Evolutionary conservation across 2,888 invertebrate species (phyloP), one percentile per base, ranked within the genome.

Genomic region (Geotrupes spiniger): DNA sequence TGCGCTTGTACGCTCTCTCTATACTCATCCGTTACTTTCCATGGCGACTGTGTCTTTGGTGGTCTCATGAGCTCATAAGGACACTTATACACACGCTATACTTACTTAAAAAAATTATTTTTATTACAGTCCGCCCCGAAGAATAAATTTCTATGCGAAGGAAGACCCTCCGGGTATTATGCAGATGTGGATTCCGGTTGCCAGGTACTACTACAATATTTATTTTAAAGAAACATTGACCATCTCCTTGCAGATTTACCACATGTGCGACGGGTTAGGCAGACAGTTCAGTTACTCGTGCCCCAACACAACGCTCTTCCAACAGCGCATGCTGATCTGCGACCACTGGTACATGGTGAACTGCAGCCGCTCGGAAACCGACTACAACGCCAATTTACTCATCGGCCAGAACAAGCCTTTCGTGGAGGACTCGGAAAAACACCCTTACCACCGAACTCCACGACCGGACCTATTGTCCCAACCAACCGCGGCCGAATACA

Each of bases 301-400:
- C 60, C 88, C 88, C 16, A 87, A 87, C 72, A 85, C 85, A 31
- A 88, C 88, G 4, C 78, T 87, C 42, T 88, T 88, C 75, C 88
- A 88, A 68, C 88, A 88, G 69, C 75, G 87, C 37, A 87, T 88
- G 87, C 76, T 88, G 52, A 82, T 89, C 66, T 89, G 88, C 66
- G 87, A 88, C 71, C 88, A 89, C 68, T 84, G 84, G 87, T 87
- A 87, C 70, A 87, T 87, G 86, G 88, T 88, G 49, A 85, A 87
- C 72, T 88, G 88, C 63, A 83, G 84, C 61, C 80, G 79, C 68
- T 81, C 86, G 0, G 82, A 84, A 62, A 73, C 74, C 47, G 82
- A 85, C 63, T 87, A 86, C 63, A 76, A 77, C 38, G 86, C 86
- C 8, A 87, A 88, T 66, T 71, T 85, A 10, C 74, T 87, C 2